Base-by-base conservation (phyloP, 1,140 invertebrate genomes). In the Drosophila burlai region DNA sequence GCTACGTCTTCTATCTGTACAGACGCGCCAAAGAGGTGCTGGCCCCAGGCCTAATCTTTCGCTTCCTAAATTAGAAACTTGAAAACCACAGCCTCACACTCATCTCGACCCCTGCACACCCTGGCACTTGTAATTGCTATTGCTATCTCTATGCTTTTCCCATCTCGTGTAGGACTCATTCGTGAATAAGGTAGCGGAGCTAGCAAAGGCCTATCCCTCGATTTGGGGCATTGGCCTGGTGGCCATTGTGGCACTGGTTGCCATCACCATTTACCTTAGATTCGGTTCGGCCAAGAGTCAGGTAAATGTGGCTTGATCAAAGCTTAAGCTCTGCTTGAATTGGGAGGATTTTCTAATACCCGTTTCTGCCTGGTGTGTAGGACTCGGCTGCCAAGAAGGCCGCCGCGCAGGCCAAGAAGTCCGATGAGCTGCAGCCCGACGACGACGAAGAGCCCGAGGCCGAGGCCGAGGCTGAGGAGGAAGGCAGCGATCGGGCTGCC, bases 171-270 rank as follows among this genome's bases (percentile, higher is more conserved):
- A 98, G 97, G 97, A 97, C 91, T 97, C 96, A 90, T 93, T 97
- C 81, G 94, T 98, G 90, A 95, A 96, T 91, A 96, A 96, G 75
- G 93, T 98, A 63, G 94, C 97, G 76, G 95, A 96, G 91, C 97
- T 96, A 80, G 97, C 97, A 66, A 96, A 97, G 81, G 96, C 97
- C 64, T 95, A 98, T 92, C 98, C 98, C 36, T 98, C 97, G 96
- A 94, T 98, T 69, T 99, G 97, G 96, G 97, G 95, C 59, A 95
- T 97, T 58, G 97, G 98, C 93, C 95, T 99, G 79, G 63, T 89
- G 42, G 66, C 36, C 47, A 40, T 84, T 43, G 47, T 79, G 54
- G 92, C 99, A 65, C 95, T 96, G 60, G 94, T 97, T 93, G 96
- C 96, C 74, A 93, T 99, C 58, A 96, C 97, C 38, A 93, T 97